Base-by-base conservation (phyloP, 2,888 invertebrate species). In the Toxonevra muliebris region DNA sequence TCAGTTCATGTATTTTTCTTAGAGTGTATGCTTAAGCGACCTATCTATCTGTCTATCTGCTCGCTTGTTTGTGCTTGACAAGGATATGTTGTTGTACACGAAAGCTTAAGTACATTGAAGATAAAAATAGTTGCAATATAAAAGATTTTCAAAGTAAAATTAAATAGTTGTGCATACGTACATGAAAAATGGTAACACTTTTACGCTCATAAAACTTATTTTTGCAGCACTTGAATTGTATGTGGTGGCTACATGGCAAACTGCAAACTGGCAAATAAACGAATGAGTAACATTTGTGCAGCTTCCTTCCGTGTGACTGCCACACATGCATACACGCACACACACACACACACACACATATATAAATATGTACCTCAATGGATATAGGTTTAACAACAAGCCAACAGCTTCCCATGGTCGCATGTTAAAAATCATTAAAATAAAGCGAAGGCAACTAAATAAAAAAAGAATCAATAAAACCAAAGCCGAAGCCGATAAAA, bases 111-210 rank as follows among this genome's bases (percentile, higher is more conserved):
- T 66, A 64, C 60, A 65, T 48, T 48, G 8, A 2, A 48, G 50
- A 48, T 48, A 48, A 48, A 48, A 48, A 48, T 48, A 48, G 50
- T 48, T 48, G 15, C 50, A 48, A 48, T n/a, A 48, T n/a, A n/a
- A 48, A 30, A 30, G 30, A 4, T 2, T 30, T 30, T 2, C 30
- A 30, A 30, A 7, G 30, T 30, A 30, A 30, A 30, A 30, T 30
- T 30, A 4, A 2, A 30, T 30, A 30, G 30, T 30, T 30, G 30
- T 2, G 30, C 30, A 30, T 0, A 15, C 17, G 71, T 73, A 72
- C 78, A 79, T 77, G 77, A 78, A 76, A 77, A 79, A 76, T 77
- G 76, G 77, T 78, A 76, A 79, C 79, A 78, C 77, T 79, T 80
- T 76, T 43, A 62, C 57, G 42, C 43, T 30, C 30, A 30, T 30